These are phyloP conservation scores for Eristalis intricaria DNA, from an alignment of 2,888 invertebrate genomes.

Conservation along the genomic window DNA sequence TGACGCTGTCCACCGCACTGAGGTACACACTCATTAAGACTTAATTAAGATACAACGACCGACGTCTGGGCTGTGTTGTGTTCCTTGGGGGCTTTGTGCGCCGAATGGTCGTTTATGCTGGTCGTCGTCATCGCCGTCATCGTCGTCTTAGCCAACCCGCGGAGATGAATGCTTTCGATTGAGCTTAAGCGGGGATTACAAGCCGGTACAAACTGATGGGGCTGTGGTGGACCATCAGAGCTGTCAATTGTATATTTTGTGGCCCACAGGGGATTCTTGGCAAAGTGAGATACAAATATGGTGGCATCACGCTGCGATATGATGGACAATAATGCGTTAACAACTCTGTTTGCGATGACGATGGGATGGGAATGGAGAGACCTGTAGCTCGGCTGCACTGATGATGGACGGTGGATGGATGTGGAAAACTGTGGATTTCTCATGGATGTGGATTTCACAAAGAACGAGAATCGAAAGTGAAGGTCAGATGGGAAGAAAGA, in stretches of 20 bases:
- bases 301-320: constrained; percentile 57
- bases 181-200: constrained; percentile 54
- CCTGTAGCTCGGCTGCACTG: no score
- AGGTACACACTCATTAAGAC: constrained; percentile 67
- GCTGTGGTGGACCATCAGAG: constrained; percentile 13
- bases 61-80: constrained; percentile 35
- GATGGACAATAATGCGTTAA: constrained; percentile 55
- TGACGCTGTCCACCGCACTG: constrained; percentile 54
- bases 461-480: no score
- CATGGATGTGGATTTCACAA: not conserved
- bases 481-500: no score
- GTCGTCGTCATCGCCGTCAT: constrained; percentile 2
- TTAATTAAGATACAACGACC: constrained; percentile 66
- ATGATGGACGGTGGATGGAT: not conserved
- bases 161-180: constrained; percentile 31
- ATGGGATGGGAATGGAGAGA: not conserved
- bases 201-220: not conserved
- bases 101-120: constrained; percentile 23
- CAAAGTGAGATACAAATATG: constrained; percentile 35
- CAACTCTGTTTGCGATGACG: constrained; percentile 37
- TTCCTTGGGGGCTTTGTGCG: constrained; percentile 53
- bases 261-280: constrained; percentile 58
- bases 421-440: not conserved
- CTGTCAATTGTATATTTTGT: constrained; percentile 53
- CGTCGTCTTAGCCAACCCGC: constrained; percentile 41